These are phyloP conservation scores for Chrysocyon brachyurus DNA, from an alignment of 2,797 vertebrate species.

Conservation along the genomic window DNA sequence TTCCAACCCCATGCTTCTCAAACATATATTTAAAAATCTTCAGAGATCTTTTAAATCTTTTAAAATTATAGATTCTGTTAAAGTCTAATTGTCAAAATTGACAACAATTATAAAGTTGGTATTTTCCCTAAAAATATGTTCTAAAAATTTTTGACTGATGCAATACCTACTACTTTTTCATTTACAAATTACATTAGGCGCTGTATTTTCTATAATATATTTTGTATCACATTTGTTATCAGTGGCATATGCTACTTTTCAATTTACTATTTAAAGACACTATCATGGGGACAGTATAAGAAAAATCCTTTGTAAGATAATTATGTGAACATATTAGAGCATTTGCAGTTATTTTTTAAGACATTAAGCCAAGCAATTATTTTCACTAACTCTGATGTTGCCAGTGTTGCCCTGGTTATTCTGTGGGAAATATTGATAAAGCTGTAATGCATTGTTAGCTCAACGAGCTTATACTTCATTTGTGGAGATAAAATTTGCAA, in stretches of 20 bases:
- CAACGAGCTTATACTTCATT: not conserved
- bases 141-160: not conserved
- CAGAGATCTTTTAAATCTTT: slow-evolving; percentile 41
- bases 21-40: slow-evolving; percentile 10
- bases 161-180: not conserved
- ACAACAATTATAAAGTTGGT: not conserved
- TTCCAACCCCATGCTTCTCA: slow-evolving; percentile 42
- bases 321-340: not conserved
- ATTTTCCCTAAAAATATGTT: not conserved
- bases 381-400: not conserved
- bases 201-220: not conserved
- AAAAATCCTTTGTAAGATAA: slow-evolving; percentile 27
- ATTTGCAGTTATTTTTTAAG: not conserved
- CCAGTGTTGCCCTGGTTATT: not conserved
- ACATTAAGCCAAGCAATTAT: not conserved
- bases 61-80: slow-evolving; percentile 11
- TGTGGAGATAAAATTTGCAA: not conserved
- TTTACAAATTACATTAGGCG: not conserved
- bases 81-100: slow-evolving; percentile 42
- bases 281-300: not conserved
- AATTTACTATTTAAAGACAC: not conserved
- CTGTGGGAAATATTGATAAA: not conserved
- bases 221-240: slow-evolving; percentile 6
- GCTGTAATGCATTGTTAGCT: not conserved
- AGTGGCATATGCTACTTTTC: not conserved